These are phyloP conservation scores for Bellardia bayeri DNA, from an alignment of 2,888 invertebrate genomes.

Conservation along the genomic window DNA sequence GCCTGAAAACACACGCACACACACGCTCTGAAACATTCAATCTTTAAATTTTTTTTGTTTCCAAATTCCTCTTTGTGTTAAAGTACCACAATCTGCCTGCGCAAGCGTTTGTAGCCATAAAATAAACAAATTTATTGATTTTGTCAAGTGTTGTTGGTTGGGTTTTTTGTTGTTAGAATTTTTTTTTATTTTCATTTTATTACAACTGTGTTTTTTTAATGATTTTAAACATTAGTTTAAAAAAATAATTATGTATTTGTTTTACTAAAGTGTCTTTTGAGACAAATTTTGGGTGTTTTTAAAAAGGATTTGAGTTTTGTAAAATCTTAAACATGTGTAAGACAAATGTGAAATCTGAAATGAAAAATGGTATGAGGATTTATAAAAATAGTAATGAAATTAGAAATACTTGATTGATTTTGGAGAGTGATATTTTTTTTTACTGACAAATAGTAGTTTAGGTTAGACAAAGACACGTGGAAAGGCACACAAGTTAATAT, in stretches of 20 bases:
- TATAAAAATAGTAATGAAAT: constrained; percentile 3
- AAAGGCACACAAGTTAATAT: too few relatives aligned
- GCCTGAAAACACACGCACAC: constrained; percentile 22
- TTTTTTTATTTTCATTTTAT: constrained; percentile 19
- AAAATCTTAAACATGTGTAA: constrained; percentile 60
- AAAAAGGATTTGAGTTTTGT: not conserved
- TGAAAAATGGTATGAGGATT: not conserved
- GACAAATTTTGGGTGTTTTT: constrained; percentile 46
- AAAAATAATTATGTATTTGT: constrained; percentile 59
- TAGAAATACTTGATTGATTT: constrained; percentile 58
- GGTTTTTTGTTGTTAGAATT: constrained; percentile 25
- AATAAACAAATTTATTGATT: constrained; percentile 64
- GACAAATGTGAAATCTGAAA: constrained; percentile 60
- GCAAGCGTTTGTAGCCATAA: constrained; percentile 2
- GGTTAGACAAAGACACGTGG: not conserved
- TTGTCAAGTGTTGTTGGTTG: constrained; percentile 64
- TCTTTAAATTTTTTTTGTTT: not conserved
- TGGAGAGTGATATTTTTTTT: constrained; percentile 8
- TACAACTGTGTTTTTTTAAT: constrained; percentile 38
- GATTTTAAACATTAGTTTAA: constrained; percentile 30
- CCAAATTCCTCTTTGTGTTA: not conserved
- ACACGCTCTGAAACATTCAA: not conserved
- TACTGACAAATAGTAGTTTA: constrained; percentile 24
- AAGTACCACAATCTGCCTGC: constrained; percentile 14
- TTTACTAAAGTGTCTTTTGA: constrained; percentile 51